phyloP scores from a whole-genome alignment of 2,113 vertebrate species.

The Sander vitreus region DNA sequence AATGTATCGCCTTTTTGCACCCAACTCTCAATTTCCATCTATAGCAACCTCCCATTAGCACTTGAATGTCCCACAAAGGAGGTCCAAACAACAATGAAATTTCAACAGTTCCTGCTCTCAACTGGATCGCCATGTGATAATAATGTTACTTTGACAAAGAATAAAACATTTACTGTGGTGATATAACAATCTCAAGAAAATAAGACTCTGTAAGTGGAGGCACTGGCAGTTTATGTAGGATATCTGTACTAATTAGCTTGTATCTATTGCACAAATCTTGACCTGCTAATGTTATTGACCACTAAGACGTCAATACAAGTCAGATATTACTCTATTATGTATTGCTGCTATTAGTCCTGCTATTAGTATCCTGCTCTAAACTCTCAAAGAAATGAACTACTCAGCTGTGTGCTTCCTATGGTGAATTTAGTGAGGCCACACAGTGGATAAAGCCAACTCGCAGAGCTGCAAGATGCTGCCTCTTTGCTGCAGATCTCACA shows the following conservation, averaged over 20 bases:
- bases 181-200: conserved; percentile 10
- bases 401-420: conserved; percentile 36
- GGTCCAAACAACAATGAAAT: conserved; percentile 45
- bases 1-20: not conserved
- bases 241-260: not conserved
- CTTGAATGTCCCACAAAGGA: conserved; percentile 20
- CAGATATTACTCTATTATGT: conserved; percentile 26
- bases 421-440: conserved; percentile 2
- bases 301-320: conserved; percentile 30
- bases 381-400: conserved; percentile 29
- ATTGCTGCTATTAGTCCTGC: conserved; percentile 12
- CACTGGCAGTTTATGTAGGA: not conserved
- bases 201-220: not conserved
- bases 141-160: not conserved
- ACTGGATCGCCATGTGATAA: not conserved
- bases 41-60: conserved; percentile 29
- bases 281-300: conserved; percentile 33
- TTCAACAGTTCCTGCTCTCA: not conserved
- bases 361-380: conserved; percentile 29
- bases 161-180: not conserved
- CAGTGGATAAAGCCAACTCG: conserved; percentile 21
- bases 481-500: conserved; percentile 26
- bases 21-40: conserved; percentile 44
- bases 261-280: conserved; percentile 4
- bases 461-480: conserved; percentile 26